Percentiles rank a stretch among this genome's conserved stretches.
Conservation (phyloP, 2,797 vertebrate genomes). For the Clarias pachynema region DNA sequence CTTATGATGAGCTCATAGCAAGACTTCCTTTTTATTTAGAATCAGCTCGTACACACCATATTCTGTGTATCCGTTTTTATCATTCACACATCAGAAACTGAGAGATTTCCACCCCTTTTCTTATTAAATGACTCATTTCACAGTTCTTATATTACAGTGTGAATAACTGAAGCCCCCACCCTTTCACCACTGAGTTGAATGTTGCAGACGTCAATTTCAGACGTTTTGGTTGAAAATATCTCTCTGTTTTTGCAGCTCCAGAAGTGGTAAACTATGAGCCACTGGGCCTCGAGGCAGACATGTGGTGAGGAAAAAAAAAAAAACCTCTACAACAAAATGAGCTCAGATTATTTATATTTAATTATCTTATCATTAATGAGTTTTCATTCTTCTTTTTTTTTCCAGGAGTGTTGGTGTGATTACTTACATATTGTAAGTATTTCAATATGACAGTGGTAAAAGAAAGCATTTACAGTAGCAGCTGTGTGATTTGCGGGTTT, state of each 20-base stretch:
- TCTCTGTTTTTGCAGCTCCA: conserved; percentile 80
- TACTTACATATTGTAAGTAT: conserved; percentile 80
- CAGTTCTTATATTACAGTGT: conserved; percentile 30
- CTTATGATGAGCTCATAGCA: background rate
- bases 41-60: background rate
- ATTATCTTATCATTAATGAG: conserved; percentile 19
- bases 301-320: conserved; percentile 86
- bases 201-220: conserved; percentile 27
- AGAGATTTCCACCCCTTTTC: conserved; percentile 34
- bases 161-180: conserved; percentile 27
- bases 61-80: conserved; percentile 28
- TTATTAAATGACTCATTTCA: conserved; percentile 48
- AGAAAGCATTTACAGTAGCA: background rate
- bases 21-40: conserved; percentile 11
- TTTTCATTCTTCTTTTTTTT: conserved; percentile 8
- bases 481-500: background rate
- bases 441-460: conserved; percentile 22
- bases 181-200: background rate
- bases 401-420: conserved; percentile 78
- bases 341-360: conserved; percentile 18
- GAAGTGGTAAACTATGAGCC: conserved; percentile 99
- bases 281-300: conserved; percentile 95
- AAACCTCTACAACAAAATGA: conserved; percentile 24
- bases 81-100: conserved; percentile 41
- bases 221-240: conserved; percentile 22